Percentiles rank a stretch among this genome's conserved stretches.
These are phyloP conservation scores for Leptopterna dolabrata DNA, from an alignment of 2,888 invertebrate species.

Conservation along the genomic window DNA sequence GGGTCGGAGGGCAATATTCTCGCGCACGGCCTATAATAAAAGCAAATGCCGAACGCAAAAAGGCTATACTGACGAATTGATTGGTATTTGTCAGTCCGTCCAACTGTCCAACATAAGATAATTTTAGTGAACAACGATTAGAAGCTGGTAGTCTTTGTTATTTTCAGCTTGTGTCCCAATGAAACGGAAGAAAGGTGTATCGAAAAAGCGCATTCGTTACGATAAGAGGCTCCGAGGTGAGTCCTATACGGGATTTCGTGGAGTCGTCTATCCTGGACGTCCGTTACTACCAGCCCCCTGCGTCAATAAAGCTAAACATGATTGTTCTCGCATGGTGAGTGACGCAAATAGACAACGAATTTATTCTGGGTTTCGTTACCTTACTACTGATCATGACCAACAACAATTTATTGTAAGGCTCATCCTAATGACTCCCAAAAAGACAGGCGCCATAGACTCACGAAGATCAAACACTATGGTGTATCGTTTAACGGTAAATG, in stretches of 20 bases:
- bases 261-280: background rate
- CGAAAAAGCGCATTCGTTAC: background rate
- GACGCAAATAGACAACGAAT: background rate
- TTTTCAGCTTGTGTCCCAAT: too few species aligned
- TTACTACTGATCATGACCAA: too few species aligned
- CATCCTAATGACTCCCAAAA: too few species aligned
- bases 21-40: too few species aligned
- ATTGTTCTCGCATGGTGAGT: background rate
- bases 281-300: background rate
- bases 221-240: background rate
- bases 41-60: too few species aligned
- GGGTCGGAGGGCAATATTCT: too few species aligned
- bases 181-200: background rate
- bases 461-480: background rate
- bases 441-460: background rate
- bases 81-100: too few species aligned
- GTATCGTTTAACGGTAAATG: background rate
- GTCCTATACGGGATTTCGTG: background rate
- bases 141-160: too few species aligned
- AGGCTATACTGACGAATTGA: too few species aligned
- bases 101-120: too few species aligned
- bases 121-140: too few species aligned
- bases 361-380: background rate
- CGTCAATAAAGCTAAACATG: background rate
- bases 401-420: too few species aligned